Evolutionary conservation across 2,113 vertebrate species (phyloP).

Genomic region (Elgaria multicarinata): DNA sequence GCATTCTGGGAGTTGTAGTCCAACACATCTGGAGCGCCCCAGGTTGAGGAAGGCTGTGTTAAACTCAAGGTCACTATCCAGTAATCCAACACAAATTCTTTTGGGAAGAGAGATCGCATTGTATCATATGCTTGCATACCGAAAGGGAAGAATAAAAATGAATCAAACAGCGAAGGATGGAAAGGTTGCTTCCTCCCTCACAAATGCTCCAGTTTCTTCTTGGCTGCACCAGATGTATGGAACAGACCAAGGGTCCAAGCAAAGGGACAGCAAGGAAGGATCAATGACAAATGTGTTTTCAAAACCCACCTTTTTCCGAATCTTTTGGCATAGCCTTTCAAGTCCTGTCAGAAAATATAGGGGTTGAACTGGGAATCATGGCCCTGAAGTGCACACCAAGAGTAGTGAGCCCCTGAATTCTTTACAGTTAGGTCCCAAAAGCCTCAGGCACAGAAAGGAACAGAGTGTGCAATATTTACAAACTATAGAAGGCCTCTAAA

Average conservation of each 20-base stretch:
- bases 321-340: not conserved
- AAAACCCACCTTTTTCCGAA: not conserved
- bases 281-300: not conserved
- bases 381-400: too few relatives aligned
- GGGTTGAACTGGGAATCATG: not conserved
- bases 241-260: not conserved
- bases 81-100: constrained; percentile 22
- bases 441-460: too few relatives aligned
- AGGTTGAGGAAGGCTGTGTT: too few relatives aligned
- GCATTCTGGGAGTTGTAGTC: too few relatives aligned
- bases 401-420: too few relatives aligned
- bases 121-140: constrained; percentile 45
- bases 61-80: not conserved
- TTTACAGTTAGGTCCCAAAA: too few relatives aligned
- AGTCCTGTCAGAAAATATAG: not conserved
- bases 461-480: too few relatives aligned
- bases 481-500: too few relatives aligned
- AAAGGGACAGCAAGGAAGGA: not conserved
- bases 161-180: constrained; percentile 20
- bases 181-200: constrained; percentile 32
- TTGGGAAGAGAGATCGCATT: constrained; percentile 36
- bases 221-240: not conserved
- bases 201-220: not conserved
- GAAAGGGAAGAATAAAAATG: constrained; percentile 27
- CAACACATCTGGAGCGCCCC: too few relatives aligned